A percentile compares a stretch with the other conserved stretches of the same genome.
Evolutionary conservation across 2,888 invertebrate species (phyloP).

Genomic region (Hermaeophaga mercurialis): DNA sequence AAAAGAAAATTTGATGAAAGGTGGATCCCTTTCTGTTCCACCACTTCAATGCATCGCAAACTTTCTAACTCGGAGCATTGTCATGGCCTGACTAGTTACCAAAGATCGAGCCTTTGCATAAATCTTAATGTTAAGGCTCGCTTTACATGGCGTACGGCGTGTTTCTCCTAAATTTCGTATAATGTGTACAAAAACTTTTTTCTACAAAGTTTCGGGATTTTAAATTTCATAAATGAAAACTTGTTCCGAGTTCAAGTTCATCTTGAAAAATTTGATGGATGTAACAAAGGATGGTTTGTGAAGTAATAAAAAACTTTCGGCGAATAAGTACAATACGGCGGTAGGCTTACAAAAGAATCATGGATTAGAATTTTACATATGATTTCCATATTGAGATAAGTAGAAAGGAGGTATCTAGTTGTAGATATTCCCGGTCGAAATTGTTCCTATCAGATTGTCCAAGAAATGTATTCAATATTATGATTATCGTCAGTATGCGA

Average conservation of each 20-base stretch:
- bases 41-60: neutral
- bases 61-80: conserved; percentile 15
- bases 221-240: conserved; percentile 9
- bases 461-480: no score
- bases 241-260: neutral
- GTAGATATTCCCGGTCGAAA: no score
- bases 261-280: neutral
- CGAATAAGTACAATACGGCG: neutral
- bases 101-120: conserved; percentile 20
- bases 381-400: neutral
- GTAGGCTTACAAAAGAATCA: neutral
- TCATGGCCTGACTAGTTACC: conserved; percentile 20
- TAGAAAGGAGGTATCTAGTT: no score
- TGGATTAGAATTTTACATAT: neutral
- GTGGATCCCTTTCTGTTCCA: no score
- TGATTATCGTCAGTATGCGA: no score
- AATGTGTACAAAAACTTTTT: conserved; percentile 12
- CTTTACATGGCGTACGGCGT: conserved; percentile 17
- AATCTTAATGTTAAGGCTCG: conserved; percentile 15
- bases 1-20: no score
- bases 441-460: no score
- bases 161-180: conserved; percentile 1
- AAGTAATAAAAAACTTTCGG: neutral
- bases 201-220: conserved; percentile 1
- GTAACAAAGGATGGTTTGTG: neutral